phyloP scores from a whole-genome alignment of 2,113 vertebrate genomes.

The Ceratotherium simum region DNA sequence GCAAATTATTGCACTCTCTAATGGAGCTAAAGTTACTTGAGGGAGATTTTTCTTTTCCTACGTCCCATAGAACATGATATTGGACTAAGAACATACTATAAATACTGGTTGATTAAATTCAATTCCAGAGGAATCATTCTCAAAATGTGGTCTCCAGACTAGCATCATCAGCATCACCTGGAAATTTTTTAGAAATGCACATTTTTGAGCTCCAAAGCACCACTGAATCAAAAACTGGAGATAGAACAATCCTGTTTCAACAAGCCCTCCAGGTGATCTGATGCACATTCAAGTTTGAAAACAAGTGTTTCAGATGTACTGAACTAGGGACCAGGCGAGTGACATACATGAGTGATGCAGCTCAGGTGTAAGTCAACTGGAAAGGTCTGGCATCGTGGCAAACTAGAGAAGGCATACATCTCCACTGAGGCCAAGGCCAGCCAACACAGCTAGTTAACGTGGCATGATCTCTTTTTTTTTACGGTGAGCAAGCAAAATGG shows the following conservation, averaged over 20 bases:
- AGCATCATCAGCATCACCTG: not conserved
- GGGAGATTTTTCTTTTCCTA: not conserved
- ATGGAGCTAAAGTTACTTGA: not conserved
- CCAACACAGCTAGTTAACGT: not conserved
- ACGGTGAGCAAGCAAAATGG: not conserved
- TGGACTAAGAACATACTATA: not conserved
- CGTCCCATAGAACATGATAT: fast-evolving
- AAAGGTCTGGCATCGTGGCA: not conserved
- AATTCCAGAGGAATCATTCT: not conserved
- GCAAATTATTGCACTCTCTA: not conserved
- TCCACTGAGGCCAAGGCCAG: not conserved
- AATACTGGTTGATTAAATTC: not conserved
- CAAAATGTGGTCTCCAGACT: not conserved
- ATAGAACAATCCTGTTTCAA: not conserved
- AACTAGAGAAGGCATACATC: not conserved
- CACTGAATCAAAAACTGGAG: not conserved
- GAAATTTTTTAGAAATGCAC: not conserved
- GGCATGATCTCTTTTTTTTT: not conserved
- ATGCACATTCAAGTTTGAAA: not conserved
- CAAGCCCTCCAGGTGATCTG: not conserved
- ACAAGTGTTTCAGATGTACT: not conserved
- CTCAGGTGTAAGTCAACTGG: not conserved
- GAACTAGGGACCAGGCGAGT: not conserved
- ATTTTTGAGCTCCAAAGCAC: not conserved
- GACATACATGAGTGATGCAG: not conserved